phyloP scores from a whole-genome alignment of 2,797 vertebrate species.

The Betta splendens region DNA sequence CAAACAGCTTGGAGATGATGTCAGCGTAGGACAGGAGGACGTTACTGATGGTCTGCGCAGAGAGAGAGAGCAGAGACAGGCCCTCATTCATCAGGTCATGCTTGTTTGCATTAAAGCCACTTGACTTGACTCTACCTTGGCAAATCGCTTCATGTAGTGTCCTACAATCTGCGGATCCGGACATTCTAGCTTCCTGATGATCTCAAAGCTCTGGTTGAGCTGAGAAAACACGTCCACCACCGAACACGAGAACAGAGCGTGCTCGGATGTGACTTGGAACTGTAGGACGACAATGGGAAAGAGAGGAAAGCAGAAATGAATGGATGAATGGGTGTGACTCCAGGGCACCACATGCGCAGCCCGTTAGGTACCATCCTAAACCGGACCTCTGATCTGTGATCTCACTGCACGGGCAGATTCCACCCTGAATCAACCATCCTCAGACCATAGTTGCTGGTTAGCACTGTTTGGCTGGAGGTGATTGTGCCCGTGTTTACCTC shows the following conservation, averaged over 20 bases:
- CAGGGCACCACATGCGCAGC: not conserved
- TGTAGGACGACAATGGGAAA: conserved; percentile 62
- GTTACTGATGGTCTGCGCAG: conserved; percentile 94
- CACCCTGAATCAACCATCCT: conserved; percentile 13
- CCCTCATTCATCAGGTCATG: not conserved
- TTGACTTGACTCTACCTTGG: conserved; percentile 84
- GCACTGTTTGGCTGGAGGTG: conserved; percentile 71
- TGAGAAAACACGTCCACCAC: conserved; percentile 99
- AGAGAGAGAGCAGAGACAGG: not conserved
- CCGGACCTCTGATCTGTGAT: conserved; percentile 42
- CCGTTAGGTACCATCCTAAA: conserved; percentile 37
- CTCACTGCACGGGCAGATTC: conserved; percentile 25
- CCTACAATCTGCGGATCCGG: conserved; percentile 97
- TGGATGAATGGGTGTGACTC: not conserved
- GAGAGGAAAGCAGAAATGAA: not conserved
- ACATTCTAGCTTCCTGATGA: conserved; percentile 97
- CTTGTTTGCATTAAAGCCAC: not conserved
- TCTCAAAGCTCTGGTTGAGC: conserved; percentile 99
- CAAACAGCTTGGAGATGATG: conserved; percentile 94
- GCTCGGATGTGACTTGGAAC: conserved; percentile 98
- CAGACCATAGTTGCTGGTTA: conserved; percentile 55
- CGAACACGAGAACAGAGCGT: conserved; percentile 96
- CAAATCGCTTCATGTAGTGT: conserved; percentile 97
- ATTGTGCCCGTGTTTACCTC: conserved; percentile 60
- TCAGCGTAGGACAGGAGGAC: conserved; percentile 95